Evolutionary conservation across 2,888 invertebrate species (phyloP).

Genomic region (Tuberolachnus salignus): DNA sequence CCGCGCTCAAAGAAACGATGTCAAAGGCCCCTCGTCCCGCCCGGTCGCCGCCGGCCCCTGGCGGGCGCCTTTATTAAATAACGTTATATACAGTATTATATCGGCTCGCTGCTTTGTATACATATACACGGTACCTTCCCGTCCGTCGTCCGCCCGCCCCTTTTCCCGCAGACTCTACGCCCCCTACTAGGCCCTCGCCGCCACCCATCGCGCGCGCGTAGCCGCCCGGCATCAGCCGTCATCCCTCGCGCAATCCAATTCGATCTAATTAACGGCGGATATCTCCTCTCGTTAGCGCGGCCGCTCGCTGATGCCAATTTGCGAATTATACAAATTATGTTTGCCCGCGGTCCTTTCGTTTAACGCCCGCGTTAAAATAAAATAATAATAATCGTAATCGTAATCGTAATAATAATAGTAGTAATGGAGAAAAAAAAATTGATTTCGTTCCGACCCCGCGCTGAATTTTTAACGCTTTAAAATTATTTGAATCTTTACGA

Average conservation of each 20-base stretch:
- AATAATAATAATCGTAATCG: not conserved
- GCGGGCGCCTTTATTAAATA: conserved; percentile 50
- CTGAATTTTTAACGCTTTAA: not conserved
- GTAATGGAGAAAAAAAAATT: no score
- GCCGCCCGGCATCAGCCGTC: not conserved
- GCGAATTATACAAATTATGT: conserved; percentile 49
- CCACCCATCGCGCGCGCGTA: not conserved
- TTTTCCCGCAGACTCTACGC: conserved; percentile 26
- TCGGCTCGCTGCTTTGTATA: conserved; percentile 29
- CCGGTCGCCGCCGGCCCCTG: conserved; percentile 7
- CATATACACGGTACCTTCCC: conserved; percentile 11
- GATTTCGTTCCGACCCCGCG: not conserved
- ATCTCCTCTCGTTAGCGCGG: conserved; percentile 47
- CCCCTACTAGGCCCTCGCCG: not conserved
- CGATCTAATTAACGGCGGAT: conserved; percentile 47
- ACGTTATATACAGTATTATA: conserved; percentile 44
- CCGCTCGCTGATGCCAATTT: conserved; percentile 45
- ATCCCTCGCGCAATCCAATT: conserved; percentile 39
- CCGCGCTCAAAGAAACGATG: conserved; percentile 56
- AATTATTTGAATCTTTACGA: not conserved
- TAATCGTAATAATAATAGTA: not conserved
- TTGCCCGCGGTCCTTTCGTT: conserved; percentile 44
- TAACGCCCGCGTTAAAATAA: conserved; percentile 21
- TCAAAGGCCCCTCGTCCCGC: conserved; percentile 49
- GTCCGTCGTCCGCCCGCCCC: conserved; percentile 15